Conservation (phyloP, 1,140 invertebrate genomes). For the Drosophila repleta region DNA sequence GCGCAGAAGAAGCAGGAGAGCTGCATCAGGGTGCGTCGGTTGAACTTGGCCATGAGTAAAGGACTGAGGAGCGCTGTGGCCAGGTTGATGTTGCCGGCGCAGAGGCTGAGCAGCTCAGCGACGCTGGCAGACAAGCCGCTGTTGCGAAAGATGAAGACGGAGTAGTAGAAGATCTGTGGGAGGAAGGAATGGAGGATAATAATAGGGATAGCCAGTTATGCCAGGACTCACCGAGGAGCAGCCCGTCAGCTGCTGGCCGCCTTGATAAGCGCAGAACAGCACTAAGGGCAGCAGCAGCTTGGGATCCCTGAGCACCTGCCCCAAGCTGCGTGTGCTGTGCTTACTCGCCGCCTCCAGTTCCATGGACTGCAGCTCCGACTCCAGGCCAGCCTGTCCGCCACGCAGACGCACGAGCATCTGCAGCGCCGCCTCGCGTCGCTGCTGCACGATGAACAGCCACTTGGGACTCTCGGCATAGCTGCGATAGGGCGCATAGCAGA, state of each 20-base stretch:
- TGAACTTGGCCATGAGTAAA: conserved; percentile 85
- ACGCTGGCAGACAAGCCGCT: conserved; percentile 85
- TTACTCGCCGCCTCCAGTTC: conserved; percentile 62
- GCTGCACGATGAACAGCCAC: conserved; percentile 89
- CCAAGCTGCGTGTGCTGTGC: conserved; percentile 84
- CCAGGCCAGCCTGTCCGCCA: conserved; percentile 58
- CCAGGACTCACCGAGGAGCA: conserved; percentile 92
- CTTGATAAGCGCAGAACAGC: conserved; percentile 89
- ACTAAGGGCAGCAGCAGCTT: conserved; percentile 86
- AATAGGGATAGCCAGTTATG: no score
- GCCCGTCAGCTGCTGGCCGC: conserved; percentile 92
- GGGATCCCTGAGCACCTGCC: conserved; percentile 39
- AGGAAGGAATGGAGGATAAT: not conserved
- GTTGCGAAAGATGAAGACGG: conserved; percentile 87
- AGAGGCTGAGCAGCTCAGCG: conserved; percentile 87
- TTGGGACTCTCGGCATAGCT: conserved; percentile 93
- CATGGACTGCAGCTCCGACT: conserved; percentile 83
- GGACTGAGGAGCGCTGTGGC: conserved; percentile 87
- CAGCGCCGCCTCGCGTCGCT: conserved; percentile 85
- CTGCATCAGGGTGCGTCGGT: conserved; percentile 85
- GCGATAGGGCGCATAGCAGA: conserved; percentile 85
- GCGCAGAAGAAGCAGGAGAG: conserved; percentile 85
- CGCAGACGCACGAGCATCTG: conserved; percentile 77
- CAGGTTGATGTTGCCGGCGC: conserved; percentile 88
- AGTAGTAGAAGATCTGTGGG: conserved; percentile 90